Base-by-base conservation (phyloP, 2,888 invertebrate genomes). In the Agelastica alni region DNA sequence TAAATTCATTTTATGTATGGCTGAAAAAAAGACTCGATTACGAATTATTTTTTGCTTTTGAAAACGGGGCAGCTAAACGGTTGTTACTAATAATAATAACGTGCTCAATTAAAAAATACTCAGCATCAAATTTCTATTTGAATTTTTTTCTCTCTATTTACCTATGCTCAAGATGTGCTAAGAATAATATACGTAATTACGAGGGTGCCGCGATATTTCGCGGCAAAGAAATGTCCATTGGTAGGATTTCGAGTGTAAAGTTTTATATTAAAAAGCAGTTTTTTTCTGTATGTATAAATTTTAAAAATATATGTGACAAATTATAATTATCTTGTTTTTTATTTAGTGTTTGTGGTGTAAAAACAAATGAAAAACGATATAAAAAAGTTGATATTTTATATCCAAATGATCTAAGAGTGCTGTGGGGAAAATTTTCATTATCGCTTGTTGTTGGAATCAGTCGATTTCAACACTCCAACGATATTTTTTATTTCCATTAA, bases 91-190 rank as follows among this genome's bases (percentile, higher is more conserved):
- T n/a, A 16, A 30, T 36, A 12, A 37, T 30, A 42, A 41, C 42
- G n/a, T 51, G 55, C 51, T 51, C 51, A 51, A 51, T 42, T 46
- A 41, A 34, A 34, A 43, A 48, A 51, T 51, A 49, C 46, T 51
- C 51, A n/a, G n/a, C n/a, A n/a, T n/a, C n/a, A 28, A 47, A 37
- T 18, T 20, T 41, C 10, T 47, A 20, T 30, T 17, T 17, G 12
- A 16, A 26, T 26, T 26, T 45, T 45, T 10, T 45, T 30, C 30
- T 16, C 17, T 44, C 31, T 34, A 12, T 20, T 39, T 36, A 18
- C 14, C n/a, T 28, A 42, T 51, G 32, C 31, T 47, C 43, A 39
- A 52, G 16, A 31, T 31, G 31, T 31, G 28, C 17, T 18, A 10
- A 18, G 14, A 14, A 20, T 7, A 16, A 26, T 9, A 44, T 44